Evolutionary conservation across 2,113 vertebrate genomes (phyloP), one percentile per base, ranked within the genome.

Genomic region (Macquaria australasica): DNA sequence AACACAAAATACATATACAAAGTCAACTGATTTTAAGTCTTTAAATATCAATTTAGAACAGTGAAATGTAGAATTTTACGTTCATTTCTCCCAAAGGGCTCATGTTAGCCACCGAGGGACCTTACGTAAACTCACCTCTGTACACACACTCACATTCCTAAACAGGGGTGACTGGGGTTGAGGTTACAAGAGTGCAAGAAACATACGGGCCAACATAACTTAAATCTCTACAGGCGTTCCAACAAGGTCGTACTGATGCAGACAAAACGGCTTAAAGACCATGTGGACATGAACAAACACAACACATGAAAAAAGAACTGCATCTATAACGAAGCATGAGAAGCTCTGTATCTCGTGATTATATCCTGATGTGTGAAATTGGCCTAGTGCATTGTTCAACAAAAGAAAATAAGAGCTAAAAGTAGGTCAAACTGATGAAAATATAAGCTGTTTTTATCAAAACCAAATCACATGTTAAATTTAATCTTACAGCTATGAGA

Each of bases 81-180:
- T 45, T 1, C 0, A 83, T 71, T 66, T 51, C 55, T 76, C 59
- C 80, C 74, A 71, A 79, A 76, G 64, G 1, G 51, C 37, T 1
- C 3, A 0, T 28, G 48, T 67, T 8, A 69, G 14, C 45, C 75
- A 60, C 55, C 0, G 9, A 3, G 87, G 73, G 79, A 87, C 77
- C 28, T 63, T 73, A 43, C 0, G 1, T 68, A 84, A 85, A 79
- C 82, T 79, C 86, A 76, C 72, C 83, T 84, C 71, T 83, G 70
- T 34, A 74, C 48, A 48, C 76, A 21, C 76, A n/a, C 59, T 56
- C 75, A 20, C 89, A 93, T 89, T 90, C 89, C 88, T 79, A 14
- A 56, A 37, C 56, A 14, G 81, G 75, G 77, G 81, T 59, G 37
- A 73, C 1, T 0, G 71, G 31, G 87, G 87, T 45, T 7, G 79